Base-by-base conservation (phyloP, 2,113 vertebrate species). In the Balaeniceps rex region DNA sequence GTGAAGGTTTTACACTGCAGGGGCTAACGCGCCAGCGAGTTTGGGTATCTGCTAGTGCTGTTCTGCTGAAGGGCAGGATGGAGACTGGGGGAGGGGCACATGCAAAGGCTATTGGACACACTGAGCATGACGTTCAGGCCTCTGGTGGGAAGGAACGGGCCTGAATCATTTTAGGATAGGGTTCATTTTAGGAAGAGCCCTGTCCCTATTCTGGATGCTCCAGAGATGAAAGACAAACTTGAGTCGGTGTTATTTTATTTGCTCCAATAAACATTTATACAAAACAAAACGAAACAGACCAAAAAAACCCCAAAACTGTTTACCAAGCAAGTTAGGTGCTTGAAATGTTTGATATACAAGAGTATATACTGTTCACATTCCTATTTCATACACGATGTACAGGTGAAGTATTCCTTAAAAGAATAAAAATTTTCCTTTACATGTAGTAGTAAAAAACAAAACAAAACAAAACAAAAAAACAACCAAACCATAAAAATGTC, bases 381-480 rank as follows among this genome's bases (percentile, higher is more conserved):
- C 97, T 98, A 98, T 98, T 97, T 98, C 97, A 98, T 98, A 98
- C 95, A 95, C 84, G 92, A 97, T 94, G 96, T 96, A 98, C 87
- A 85, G 95, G 90, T 94, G 97, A 98, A 97, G 88, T 96, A 94
- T 93, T 97, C 95, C 92, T 86, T 94, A 94, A 92, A 95, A 98
- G 96, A 98, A 97, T 95, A 97, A 87, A 97, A 94, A 75, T 83
- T 94, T 97, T 83, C 94, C 88, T 98, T 98, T 98, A 95, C 47
- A 94, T 91, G 94, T 96, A 97, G 96, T 96, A 97, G 96, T 83
- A 91, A 77, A 93, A 90, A 95, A 87, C 19, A 42, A 14, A 16
- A 25, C 14, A 47, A 47, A 47, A 21, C 23, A 25, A 51, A 52
- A 26, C 8, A 14, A 9, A 28, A 52, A 28, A 44, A 44, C 6